These are phyloP conservation scores for Aphidius ervi DNA, from an alignment of 1,140 invertebrate genomes.

Conservation along the genomic window DNA sequence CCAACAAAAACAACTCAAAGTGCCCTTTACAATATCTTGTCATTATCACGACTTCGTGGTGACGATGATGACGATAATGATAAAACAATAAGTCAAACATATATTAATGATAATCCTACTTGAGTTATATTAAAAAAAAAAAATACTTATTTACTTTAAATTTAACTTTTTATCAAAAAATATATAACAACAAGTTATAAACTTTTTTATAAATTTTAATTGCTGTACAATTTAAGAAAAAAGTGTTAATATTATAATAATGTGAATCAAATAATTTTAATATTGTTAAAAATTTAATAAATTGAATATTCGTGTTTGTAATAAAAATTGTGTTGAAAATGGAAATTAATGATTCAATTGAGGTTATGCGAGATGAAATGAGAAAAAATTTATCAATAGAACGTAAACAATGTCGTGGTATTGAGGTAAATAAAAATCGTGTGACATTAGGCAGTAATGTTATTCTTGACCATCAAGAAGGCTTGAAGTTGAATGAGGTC, in stretches of 20 bases:
- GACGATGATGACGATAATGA: conserved; percentile 7
- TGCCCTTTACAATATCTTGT: conserved; percentile 45
- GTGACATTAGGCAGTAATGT: conserved; percentile 30
- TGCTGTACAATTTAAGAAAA: background rate
- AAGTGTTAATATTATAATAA: conserved; percentile 1
- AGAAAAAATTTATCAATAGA: conserved; percentile 22
- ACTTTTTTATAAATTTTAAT: background rate
- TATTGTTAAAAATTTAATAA: background rate
- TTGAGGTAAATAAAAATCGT: conserved; percentile 31
- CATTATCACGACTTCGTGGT: conserved; percentile 26
- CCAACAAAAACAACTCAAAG: conserved; percentile 33
- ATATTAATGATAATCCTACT: conserved; percentile 12
- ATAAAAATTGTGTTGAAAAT: background rate
- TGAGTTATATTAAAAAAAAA: no score
- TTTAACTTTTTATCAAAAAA: background rate
- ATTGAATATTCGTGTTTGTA: background rate
- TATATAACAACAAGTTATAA: background rate
- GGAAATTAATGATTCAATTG: conserved; percentile 11
- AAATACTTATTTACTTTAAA: background rate
- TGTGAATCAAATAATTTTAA: background rate
- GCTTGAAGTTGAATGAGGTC: conserved; percentile 30
- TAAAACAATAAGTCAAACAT: background rate
- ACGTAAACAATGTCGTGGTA: conserved; percentile 33
- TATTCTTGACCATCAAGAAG: background rate
- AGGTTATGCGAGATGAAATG: conserved; percentile 28